Percentiles rank a stretch among this genome's conserved stretches.
Evolutionary conservation across 2,797 vertebrate genomes (phyloP).

Genomic region (Galaxias olidus): DNA sequence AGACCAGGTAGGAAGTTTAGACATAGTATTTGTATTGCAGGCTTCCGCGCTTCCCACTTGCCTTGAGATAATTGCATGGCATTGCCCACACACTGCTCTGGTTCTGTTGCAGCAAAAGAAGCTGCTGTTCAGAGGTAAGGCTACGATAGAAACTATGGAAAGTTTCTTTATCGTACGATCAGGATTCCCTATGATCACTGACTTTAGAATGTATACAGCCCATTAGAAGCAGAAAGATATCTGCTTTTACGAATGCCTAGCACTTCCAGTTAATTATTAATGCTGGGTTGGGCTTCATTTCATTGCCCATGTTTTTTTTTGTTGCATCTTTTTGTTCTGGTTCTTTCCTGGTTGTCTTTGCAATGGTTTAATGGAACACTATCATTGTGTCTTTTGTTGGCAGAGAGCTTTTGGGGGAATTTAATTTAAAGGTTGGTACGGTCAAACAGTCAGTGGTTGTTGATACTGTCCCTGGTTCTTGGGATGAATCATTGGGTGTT

Average conservation of each 20-base stretch:
- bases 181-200: no score
- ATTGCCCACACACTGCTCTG: not conserved
- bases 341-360: no score
- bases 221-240: no score
- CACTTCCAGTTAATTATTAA: no score
- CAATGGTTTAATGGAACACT: not conserved
- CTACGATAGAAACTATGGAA: no score
- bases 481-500: not conserved
- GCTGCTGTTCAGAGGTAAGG: no score
- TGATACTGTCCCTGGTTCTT: not conserved
- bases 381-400: not conserved
- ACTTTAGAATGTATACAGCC: no score
- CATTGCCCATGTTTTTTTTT: no score
- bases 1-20: not conserved
- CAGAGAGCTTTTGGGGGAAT: not conserved
- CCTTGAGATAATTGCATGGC: not conserved
- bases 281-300: no score
- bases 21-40: not conserved
- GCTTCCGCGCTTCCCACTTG: not conserved
- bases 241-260: no score
- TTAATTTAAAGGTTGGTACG: not conserved
- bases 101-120: not conserved
- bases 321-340: no score
- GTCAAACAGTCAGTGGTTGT: not conserved
- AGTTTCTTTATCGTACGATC: no score